phyloP scores from a whole-genome alignment of 30 jellyfish, hydroid and myxozoan species.

The Hydractinia symbiolongicarpus region DNA sequence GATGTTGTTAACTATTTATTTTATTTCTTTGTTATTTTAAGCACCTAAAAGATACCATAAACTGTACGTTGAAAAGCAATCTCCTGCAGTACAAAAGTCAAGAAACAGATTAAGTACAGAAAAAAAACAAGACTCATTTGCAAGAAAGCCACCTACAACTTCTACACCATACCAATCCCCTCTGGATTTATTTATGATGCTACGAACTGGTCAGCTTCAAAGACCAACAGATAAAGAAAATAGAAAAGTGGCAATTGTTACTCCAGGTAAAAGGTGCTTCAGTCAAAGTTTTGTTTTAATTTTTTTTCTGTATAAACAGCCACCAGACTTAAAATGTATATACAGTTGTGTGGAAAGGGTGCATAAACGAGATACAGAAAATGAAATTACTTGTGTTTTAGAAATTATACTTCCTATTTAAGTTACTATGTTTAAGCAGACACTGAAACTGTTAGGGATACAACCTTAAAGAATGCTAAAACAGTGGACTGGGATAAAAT shows the following conservation, averaged over 20 bases:
- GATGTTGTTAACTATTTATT: background rate
- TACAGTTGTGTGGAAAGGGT: no score
- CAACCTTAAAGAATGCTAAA: no score
- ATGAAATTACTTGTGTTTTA: no score
- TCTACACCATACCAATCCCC: conserved; percentile 47
- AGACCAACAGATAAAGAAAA: background rate
- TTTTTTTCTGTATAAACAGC: background rate
- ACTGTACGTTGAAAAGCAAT: background rate
- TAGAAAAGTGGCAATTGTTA: background rate
- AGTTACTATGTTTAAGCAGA: no score
- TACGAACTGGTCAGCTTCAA: conserved; percentile 49
- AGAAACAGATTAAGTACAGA: background rate
- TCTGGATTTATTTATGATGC: conserved; percentile 55
- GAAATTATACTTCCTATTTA: no score
- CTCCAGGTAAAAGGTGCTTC: conserved; percentile 15
- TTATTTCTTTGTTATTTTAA: background rate
- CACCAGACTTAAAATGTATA: no score
- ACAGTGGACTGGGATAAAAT: no score
- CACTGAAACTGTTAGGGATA: no score
- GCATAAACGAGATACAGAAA: no score
- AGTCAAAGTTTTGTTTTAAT: background rate
- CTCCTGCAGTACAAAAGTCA: background rate
- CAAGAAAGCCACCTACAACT: background rate
- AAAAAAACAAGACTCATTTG: background rate
- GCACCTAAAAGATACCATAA: background rate